Base-by-base conservation (phyloP, 2,888 invertebrate species). In the Cryptus viduatorius region DNA sequence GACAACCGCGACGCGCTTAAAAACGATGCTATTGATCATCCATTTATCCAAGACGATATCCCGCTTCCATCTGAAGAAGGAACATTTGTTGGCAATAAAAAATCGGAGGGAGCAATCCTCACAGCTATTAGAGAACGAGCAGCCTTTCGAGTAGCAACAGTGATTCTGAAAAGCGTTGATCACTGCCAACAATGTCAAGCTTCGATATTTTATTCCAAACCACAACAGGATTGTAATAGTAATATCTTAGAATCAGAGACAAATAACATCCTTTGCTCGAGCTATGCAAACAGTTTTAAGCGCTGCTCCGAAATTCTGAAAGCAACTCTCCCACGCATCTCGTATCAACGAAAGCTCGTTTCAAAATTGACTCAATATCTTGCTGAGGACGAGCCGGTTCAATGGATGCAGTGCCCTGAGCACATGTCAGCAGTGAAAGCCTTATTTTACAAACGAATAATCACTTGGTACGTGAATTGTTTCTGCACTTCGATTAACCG, bases 321-420 rank as follows among this genome's bases (percentile, higher is more conserved):
- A 50, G 14, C n/a, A n/a, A n/a, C n/a, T 50, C n/a, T 50, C 4
- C 50, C 50, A 50, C 50, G 50, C 14, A 50, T 50, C n/a, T 14
- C 50, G n/a, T 50, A 50, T 50, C 16, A 50, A 50, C 50, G 50
- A 50, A 50, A 50, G n/a, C 50, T 50, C n/a, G n/a, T 50, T n/a
- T 4, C 14, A 50, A 50, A 50, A 3, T 50, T 50, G 50, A 50
- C n/a, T 0, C 1, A 50, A 14, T 50, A 50, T n/a, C n/a, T 50
- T 0, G 5, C 4, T n/a, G 50, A 50, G 50, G 50, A 50, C 5
- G 50, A 14, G 16, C 5, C 50, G 14, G 5, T 50, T 1, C 4
- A 4, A n/a, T 50, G 50, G 50, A 50, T 50, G 4, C 50, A 5
- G 50, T 50, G 50, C 46, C 50, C 50, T 50, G 16, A 4, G 5